phyloP scores from a whole-genome alignment of 2,797 vertebrate genomes.

The Sandelia bainsii region DNA sequence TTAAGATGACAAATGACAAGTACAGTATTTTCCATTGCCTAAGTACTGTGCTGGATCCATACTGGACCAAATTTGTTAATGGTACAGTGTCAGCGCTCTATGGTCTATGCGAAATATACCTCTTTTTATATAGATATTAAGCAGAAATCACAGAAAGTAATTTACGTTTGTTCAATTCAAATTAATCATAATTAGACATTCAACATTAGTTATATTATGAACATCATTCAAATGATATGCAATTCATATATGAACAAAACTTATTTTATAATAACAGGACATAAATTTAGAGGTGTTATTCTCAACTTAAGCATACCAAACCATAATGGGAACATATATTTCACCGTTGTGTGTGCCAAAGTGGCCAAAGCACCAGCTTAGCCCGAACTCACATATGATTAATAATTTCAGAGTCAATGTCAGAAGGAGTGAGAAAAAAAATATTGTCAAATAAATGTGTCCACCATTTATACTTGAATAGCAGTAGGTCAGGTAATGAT shows the following conservation, averaged over 20 bases:
- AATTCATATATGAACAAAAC: not conserved
- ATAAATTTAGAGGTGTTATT: not conserved
- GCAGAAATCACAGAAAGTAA: not conserved
- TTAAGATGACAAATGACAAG: not conserved
- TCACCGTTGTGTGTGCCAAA: not conserved
- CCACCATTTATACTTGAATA: constrained; percentile 38
- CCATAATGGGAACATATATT: not conserved
- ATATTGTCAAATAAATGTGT: constrained; percentile 1
- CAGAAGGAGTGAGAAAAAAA: not conserved
- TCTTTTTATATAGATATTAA: constrained; percentile 4
- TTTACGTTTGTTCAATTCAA: constrained; percentile 10
- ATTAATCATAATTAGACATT: constrained; percentile 16
- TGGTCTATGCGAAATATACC: constrained; percentile 19
- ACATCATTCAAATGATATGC: not conserved
- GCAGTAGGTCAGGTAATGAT: constrained; percentile 19
- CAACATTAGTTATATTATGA: not conserved
- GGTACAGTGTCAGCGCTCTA: constrained; percentile 48
- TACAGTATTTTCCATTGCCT: not conserved
- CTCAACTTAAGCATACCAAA: not conserved
- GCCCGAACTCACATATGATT: not conserved
- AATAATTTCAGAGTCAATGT: constrained; percentile 7
- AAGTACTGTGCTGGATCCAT: constrained; percentile 31
- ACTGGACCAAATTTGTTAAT: constrained; percentile 46
- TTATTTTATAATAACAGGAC: not conserved
- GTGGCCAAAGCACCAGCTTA: not conserved